phyloP scores from a whole-genome alignment of 2,113 vertebrate genomes.

The Girardinichthys multiradiatus region DNA sequence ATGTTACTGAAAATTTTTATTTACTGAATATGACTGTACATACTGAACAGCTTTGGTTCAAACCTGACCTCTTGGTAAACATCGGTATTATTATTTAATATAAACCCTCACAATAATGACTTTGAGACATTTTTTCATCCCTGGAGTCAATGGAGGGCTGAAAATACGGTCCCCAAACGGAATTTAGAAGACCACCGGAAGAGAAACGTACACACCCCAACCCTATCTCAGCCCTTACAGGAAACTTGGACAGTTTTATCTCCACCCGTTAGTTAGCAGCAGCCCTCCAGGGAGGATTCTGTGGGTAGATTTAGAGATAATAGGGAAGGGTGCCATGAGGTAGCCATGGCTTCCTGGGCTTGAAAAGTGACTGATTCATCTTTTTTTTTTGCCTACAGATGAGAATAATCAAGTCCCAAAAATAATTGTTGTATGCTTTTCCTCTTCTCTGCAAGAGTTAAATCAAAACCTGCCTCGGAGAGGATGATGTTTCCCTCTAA shows the following conservation, averaged over 20 bases:
- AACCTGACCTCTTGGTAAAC: too few relatives aligned
- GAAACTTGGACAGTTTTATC: conserved; percentile 32
- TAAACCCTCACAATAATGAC: too few relatives aligned
- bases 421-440: conserved; percentile 28
- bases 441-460: conserved; percentile 26
- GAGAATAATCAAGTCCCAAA: conserved; percentile 16
- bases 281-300: conserved; percentile 38
- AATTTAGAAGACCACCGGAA: background rate
- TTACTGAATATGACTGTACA: too few relatives aligned
- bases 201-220: conserved; percentile 5
- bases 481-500: conserved; percentile 54
- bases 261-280: conserved; percentile 12
- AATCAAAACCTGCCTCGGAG: conserved; percentile 45
- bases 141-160: background rate
- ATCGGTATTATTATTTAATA: too few relatives aligned
- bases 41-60: too few relatives aligned
- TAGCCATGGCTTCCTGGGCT: background rate
- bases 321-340: conserved; percentile 22
- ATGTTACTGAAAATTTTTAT: too few relatives aligned
- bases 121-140: too few relatives aligned
- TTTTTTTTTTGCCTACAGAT: conserved; percentile 26
- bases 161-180: background rate
- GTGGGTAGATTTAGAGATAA: background rate
- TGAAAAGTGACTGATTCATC: conserved; percentile 1
- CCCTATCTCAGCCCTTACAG: conserved; percentile 15